phyloP scores from a whole-genome alignment of 1,140 invertebrate genomes.

The Campoletis sonorensis region DNA sequence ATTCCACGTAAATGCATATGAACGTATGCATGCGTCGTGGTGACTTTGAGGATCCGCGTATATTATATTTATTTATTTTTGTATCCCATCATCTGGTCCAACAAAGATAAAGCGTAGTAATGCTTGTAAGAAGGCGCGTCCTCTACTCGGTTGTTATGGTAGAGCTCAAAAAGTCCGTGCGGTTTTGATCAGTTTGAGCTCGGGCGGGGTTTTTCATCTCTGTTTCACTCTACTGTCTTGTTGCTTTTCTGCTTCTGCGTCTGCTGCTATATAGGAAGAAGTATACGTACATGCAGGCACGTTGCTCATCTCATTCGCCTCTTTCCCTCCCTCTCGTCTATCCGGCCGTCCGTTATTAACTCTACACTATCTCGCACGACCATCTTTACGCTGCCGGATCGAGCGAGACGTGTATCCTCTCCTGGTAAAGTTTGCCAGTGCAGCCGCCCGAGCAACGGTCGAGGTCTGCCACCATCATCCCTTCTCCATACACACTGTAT shows the following conservation, averaged over 20 bases:
- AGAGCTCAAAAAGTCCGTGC: conserved; percentile 44
- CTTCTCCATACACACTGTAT: conserved; percentile 36
- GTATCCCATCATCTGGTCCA: conserved; percentile 45
- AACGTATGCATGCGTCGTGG: too few species aligned
- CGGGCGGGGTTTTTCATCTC: conserved; percentile 25
- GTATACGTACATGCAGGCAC: neutral
- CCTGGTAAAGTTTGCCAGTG: conserved; percentile 41
- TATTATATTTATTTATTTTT: too few species aligned
- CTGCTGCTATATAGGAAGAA: neutral
- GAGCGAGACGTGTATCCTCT: conserved; percentile 56
- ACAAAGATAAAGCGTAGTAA: conserved; percentile 45
- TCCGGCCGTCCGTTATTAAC: conserved; percentile 66
- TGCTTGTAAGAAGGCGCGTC: conserved; percentile 42
- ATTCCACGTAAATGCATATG: too few species aligned
- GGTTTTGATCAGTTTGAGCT: conserved; percentile 44
- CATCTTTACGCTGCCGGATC: conserved; percentile 67
- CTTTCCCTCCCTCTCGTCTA: conserved; percentile 52
- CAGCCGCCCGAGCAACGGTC: conserved; percentile 46
- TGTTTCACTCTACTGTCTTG: conserved; percentile 8
- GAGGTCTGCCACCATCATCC: conserved; percentile 43
- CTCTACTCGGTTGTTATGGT: conserved; percentile 45
- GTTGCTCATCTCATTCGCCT: conserved; percentile 46
- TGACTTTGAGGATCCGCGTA: too few species aligned
- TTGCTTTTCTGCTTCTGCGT: conserved; percentile 43
- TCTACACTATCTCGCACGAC: conserved; percentile 65